phyloP scores from a whole-genome alignment of 2,888 invertebrate genomes.

The Villa cingulata region DNA sequence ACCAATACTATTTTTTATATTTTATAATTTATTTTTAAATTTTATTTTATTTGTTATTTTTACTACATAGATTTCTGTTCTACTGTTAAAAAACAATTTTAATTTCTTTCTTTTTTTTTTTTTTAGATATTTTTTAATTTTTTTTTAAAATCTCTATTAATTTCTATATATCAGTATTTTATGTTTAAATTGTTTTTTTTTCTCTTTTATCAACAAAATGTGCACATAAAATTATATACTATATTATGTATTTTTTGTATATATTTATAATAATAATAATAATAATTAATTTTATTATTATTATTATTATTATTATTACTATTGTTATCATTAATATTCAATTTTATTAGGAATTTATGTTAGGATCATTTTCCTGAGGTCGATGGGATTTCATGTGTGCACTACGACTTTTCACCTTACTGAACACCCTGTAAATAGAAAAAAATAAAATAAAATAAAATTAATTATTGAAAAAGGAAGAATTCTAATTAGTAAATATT shows the following conservation, averaged over 20 bases:
- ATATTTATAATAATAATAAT: constrained; percentile 13
- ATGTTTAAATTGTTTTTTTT: background rate
- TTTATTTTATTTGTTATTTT: too few relatives aligned
- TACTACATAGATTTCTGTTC: too few relatives aligned
- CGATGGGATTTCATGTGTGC: constrained; percentile 99
- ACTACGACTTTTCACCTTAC: constrained; percentile 96
- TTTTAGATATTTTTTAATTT: too few relatives aligned
- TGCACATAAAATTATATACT: background rate
- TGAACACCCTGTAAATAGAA: constrained; percentile 69
- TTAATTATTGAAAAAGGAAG: too few relatives aligned
- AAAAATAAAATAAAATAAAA: background rate
- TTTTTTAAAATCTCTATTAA: too few relatives aligned
- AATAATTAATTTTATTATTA: too few relatives aligned
- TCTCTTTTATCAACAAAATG: background rate
- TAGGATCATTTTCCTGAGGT: constrained; percentile 66
- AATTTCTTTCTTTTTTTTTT: too few relatives aligned
- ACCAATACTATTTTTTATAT: too few relatives aligned
- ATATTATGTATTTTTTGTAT: background rate
- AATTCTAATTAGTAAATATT: too few relatives aligned
- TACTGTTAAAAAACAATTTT: too few relatives aligned
- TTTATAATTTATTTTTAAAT: too few relatives aligned
- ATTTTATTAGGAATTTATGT: constrained; percentile 16
- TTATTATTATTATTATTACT: constrained; percentile 10
- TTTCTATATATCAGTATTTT: too few relatives aligned
- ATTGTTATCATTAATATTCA: constrained; percentile 4